Evolutionary conservation across 2,797 vertebrate genomes (phyloP).

Genomic region (Silurus lanzhouensis): DNA sequence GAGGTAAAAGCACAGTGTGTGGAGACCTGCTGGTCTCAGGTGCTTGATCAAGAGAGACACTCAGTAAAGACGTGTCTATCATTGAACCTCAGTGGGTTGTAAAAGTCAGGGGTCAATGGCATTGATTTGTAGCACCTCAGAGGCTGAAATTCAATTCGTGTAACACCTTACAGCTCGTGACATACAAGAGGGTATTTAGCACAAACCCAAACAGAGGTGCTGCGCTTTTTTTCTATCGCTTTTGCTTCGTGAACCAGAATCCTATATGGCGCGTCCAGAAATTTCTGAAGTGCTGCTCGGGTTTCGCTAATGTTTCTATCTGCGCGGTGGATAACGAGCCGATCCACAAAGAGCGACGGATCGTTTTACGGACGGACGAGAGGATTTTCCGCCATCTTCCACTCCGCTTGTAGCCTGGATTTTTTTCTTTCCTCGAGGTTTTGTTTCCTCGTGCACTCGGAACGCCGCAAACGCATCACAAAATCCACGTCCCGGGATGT

Average conservation of each 20-base stretch:
- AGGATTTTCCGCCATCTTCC: constrained; percentile 51
- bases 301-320: constrained; percentile 52
- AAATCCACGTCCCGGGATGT: constrained; percentile 40
- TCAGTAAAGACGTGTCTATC: constrained; percentile 55
- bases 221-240: constrained; percentile 4
- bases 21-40: constrained; percentile 39
- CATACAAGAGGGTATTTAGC: constrained; percentile 43
- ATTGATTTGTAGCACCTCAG: constrained; percentile 66
- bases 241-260: not conserved
- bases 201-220: constrained; percentile 47
- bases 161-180: constrained; percentile 52
- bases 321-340: constrained; percentile 37
- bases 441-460: constrained; percentile 40
- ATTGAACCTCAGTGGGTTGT: constrained; percentile 57
- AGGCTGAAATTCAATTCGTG: constrained; percentile 63
- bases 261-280: constrained; percentile 1
- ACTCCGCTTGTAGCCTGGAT: constrained; percentile 35
- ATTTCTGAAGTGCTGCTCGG: constrained; percentile 34
- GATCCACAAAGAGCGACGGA: constrained; percentile 50
- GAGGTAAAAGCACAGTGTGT: constrained; percentile 16
- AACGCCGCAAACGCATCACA: constrained; percentile 39
- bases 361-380: constrained; percentile 47
- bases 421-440: constrained; percentile 7
- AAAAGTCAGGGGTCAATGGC: constrained; percentile 65
- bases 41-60: constrained; percentile 56